These are phyloP conservation scores for Pseudocheirus occidentalis DNA, from an alignment of 2,797 vertebrate genomes.

Conservation along the genomic window DNA sequence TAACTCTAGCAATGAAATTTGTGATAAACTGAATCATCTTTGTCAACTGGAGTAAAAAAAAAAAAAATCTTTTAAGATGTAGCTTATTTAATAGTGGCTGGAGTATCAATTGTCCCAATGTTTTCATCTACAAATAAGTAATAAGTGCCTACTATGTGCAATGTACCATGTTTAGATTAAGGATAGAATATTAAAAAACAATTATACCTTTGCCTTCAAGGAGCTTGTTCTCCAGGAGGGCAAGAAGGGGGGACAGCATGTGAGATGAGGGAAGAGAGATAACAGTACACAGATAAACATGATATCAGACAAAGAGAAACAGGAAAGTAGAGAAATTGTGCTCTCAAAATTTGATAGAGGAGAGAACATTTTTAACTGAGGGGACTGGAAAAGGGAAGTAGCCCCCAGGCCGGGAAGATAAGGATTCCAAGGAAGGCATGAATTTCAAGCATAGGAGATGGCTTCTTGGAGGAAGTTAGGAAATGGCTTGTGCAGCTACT, in stretches of 20 bases:
- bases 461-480: neutral
- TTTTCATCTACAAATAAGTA: neutral
- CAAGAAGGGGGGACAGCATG: fast-evolving
- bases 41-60: neutral
- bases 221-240: neutral
- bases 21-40: neutral
- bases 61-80: neutral
- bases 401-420: neutral
- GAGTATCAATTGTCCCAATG: neutral
- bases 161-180: neutral
- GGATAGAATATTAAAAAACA: neutral
- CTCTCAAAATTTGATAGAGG: neutral
- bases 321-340: neutral
- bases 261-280: neutral
- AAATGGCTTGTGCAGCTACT: neutral
- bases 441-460: neutral
- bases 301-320: neutral
- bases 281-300: neutral
- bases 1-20: neutral
- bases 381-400: neutral
- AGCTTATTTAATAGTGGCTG: neutral
- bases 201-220: neutral
- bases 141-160: neutral
- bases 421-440: neutral
- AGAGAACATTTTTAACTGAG: neutral